Evolutionary conservation across 2,113 vertebrate species (phyloP), one percentile per base, ranked within the genome.

Genomic region (Carassius carassius): DNA sequence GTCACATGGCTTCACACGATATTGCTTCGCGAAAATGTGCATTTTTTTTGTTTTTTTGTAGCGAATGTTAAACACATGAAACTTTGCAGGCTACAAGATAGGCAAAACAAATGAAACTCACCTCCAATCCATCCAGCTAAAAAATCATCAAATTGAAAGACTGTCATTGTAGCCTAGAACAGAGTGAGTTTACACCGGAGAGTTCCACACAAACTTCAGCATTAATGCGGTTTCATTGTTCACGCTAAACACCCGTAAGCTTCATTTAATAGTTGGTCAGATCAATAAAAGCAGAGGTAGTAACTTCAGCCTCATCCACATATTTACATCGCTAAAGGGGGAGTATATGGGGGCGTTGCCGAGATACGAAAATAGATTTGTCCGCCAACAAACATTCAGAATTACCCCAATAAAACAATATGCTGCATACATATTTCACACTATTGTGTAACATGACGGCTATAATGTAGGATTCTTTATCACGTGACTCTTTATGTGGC

Each of bases 61-160:
- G 7, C 41, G 1, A 37, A 13, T 51, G 9, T 32, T 21, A 69
- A 67, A 35, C 60, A 16, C 60, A 32, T 1, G 5, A 0, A 54
- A 17, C 19, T 29, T 37, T 41, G 1, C 29, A 29, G 29, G 29
- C 29, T 17, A 21, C 4, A 51, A 51, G 0, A 6, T 19, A 9
- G 4, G 41, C 41, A 35, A 81, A 69, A 49, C 11, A 37, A 54
- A 56, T 7, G 35, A 32, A 44, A 82, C 63, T 93, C 88, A 95
- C 95, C 95, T 12, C 91, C 94, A 65, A 95, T 93, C 93, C 93
- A 95, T 86, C 95, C 95, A 10, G 95, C 95, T 14, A 95, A 10
- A 47, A 95, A 95, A 74, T 95, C 94, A 56, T 95, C 93, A 89
- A 94, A 0, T 4, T 86, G 83, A 75, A 95, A 94, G 29, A 82